A percentile compares a stretch with the other conserved stretches of the same genome.
Evolutionary conservation across 2,797 vertebrate genomes (phyloP).

Genomic region (Pangasius larnaudii): DNA sequence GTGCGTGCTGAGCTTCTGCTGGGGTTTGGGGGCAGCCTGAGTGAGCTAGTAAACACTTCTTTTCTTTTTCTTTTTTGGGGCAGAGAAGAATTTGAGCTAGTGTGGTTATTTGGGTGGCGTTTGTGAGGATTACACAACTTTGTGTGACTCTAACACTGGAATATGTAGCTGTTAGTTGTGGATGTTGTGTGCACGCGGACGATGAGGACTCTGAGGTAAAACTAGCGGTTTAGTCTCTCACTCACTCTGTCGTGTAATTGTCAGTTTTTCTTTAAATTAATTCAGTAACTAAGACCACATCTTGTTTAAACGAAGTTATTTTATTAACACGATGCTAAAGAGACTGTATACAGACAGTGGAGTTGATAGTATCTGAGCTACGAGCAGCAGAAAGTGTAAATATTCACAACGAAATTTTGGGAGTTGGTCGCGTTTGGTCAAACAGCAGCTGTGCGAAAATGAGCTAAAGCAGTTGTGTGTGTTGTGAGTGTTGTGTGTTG

Average conservation of each 20-base stretch:
- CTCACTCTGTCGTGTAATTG: background rate
- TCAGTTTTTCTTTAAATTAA: background rate
- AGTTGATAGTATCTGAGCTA: background rate
- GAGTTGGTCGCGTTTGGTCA: background rate
- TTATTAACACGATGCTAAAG: background rate
- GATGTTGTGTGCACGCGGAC: background rate
- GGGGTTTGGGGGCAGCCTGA: background rate
- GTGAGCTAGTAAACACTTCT: background rate
- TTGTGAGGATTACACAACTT: conserved; percentile 9
- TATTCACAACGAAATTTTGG: background rate
- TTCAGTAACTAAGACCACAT: no score
- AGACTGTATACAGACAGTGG: background rate
- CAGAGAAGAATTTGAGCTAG: background rate
- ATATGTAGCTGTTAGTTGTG: background rate
- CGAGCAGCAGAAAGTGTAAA: background rate
- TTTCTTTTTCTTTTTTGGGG: no score
- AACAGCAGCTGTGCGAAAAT: background rate
- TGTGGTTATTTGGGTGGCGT: background rate
- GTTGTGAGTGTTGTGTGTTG: conserved; percentile 37
- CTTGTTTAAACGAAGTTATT: background rate
- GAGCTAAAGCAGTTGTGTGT: background rate
- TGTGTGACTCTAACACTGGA: background rate
- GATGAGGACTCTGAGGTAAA: background rate
- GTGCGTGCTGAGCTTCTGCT: background rate
- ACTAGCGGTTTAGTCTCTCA: background rate